Base-by-base conservation (phyloP, 2,888 invertebrate genomes). In the Rhingia campestris region DNA sequence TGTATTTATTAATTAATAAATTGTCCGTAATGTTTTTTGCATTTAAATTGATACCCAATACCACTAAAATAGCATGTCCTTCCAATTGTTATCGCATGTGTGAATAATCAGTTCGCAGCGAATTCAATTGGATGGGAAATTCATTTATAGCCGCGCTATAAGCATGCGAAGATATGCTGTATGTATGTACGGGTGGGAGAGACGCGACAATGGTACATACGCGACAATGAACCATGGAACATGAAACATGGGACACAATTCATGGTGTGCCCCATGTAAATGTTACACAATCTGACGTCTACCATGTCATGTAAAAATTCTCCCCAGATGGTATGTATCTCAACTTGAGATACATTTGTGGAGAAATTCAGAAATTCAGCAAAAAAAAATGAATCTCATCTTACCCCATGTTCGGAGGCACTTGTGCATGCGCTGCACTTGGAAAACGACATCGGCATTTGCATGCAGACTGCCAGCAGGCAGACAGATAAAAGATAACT, bases 1-100 rank as follows among this genome's bases (percentile, higher is more conserved):
- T 56, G 43, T 59, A 51, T 84, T 84, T 66, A 74, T 84, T 80
- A 64, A 80, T 80, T 80, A 74, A 80, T 84, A 84, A 84, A 84
- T 80, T 59, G 6, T 35, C 35, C 45, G 30, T 35, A 59, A 73
- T 64, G 63, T 45, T 64, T n/a, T 61, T 4, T 64, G 64, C 64
- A 70, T 72, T 59, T 53, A 76, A 81, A 81, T 75, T 76, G 64
- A 76, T 66, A 59, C 54, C 35, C 39, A 49, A 30, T 10, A 37
- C 51, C 14, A 22, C 1, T 22, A 22, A 2, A 22, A 22, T 22
- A 22, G 22, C 14, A n/a, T 0, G 14, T 3, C 22, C 22, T 22
- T 22, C 22, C 22, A 22, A 22, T 10, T 10, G 12, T 41, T 22
- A 58, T 51, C 41, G 53, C 33, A 53, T 43, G 72, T 49, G 41